Evolutionary conservation across 2,113 vertebrate genomes (phyloP).

Genomic region (Hystrix brachyura): DNA sequence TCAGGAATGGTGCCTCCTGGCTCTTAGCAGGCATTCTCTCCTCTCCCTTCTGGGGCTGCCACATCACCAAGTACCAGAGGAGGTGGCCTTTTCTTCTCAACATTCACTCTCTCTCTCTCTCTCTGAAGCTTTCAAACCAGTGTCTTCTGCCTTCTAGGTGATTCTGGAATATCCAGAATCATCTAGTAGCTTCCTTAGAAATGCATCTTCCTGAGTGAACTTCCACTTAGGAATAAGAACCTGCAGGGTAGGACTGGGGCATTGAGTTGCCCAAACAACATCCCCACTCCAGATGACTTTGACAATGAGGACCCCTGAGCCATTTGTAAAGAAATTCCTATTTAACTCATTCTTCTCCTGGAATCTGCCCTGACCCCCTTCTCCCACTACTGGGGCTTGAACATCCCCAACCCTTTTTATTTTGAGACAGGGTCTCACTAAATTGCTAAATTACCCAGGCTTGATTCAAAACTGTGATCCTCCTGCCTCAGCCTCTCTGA

Average conservation of each 20-base stretch:
- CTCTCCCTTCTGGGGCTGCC: neutral
- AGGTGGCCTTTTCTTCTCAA: neutral
- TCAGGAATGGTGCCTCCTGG: neutral
- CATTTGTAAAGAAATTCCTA: neutral
- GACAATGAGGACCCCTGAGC: neutral
- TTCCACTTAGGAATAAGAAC: neutral
- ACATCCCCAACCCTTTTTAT: neutral
- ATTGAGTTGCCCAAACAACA: neutral
- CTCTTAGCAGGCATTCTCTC: no score
- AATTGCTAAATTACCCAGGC: neutral
- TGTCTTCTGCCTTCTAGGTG: neutral
- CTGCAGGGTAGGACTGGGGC: neutral
- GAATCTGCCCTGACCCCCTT: neutral
- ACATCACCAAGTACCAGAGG: neutral
- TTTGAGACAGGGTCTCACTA: neutral
- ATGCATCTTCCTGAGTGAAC: neutral
- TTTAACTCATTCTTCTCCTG: neutral
- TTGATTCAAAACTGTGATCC: neutral
- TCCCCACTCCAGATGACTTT: neutral
- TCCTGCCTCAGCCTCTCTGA: neutral
- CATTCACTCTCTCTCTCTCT: neutral
- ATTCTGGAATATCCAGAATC: neutral
- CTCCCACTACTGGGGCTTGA: neutral
- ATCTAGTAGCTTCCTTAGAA: neutral
- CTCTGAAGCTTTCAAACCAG: neutral